Percentiles rank a stretch among this genome's conserved stretches.
Conservation (phyloP, 2,888 invertebrate species). For the Cerastis rubricosa region DNA sequence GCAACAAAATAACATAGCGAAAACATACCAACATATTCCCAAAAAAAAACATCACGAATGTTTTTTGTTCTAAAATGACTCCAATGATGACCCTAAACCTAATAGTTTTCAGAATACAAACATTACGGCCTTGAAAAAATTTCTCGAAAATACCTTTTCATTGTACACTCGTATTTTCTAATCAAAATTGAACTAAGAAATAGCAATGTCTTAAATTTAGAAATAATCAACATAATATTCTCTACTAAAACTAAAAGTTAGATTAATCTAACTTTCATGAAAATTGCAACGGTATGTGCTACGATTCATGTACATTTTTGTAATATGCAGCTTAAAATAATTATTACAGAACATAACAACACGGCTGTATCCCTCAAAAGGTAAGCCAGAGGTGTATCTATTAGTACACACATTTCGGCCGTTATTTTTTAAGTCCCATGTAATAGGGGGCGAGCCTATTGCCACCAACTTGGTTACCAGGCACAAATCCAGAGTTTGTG, state of each 20-base stretch:
- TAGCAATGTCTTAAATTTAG: constrained; percentile 12
- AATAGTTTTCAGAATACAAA: background rate
- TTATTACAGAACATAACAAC: background rate
- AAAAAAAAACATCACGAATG: constrained; percentile 15
- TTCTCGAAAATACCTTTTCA: constrained; percentile 17
- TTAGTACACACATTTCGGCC: background rate
- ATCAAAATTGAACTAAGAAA: constrained; percentile 23
- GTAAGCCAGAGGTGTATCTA: background rate
- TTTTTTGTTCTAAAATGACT: constrained; percentile 17
- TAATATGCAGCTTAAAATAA: background rate
- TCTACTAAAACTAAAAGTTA: too few relatives aligned
- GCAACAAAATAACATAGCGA: constrained; percentile 10
- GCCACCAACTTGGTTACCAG: too few relatives aligned
- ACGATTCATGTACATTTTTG: too few relatives aligned
- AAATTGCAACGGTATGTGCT: background rate
- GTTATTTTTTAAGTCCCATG: background rate
- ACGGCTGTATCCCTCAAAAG: background rate
- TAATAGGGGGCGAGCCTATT: background rate
- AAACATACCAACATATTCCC: constrained; percentile 32
- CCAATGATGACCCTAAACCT: background rate
- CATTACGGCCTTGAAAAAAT: background rate
- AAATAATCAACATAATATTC: background rate
- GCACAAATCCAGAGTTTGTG: background rate
- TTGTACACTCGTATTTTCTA: constrained; percentile 45
- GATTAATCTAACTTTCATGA: background rate